These are phyloP conservation scores for Antheraea pernyi DNA, from an alignment of 1,140 invertebrate species.

Conservation along the genomic window DNA sequence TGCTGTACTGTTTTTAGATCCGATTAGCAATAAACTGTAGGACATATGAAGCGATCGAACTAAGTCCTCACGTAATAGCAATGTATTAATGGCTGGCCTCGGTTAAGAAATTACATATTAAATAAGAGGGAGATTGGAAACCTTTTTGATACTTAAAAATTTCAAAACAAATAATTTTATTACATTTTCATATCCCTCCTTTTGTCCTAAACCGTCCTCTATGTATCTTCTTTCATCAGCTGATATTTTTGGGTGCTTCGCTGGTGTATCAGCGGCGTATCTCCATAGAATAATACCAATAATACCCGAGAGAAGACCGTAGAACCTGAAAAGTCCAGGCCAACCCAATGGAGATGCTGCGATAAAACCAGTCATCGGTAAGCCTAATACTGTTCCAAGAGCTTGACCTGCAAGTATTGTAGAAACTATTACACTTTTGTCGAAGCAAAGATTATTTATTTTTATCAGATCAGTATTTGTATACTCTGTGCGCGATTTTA, in stretches of 20 bases:
- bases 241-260: slow-evolving; percentile 58
- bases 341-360: slow-evolving; percentile 80
- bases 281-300: slow-evolving; percentile 46
- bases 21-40: too few relatives aligned
- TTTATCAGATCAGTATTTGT: too few relatives aligned
- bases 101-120: too few relatives aligned
- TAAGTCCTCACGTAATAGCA: too few relatives aligned
- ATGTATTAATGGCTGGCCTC: too few relatives aligned
- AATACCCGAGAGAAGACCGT: slow-evolving; percentile 53
- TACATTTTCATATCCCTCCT: slow-evolving; percentile 35
- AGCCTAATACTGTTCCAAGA: slow-evolving; percentile 83
- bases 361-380: slow-evolving; percentile 81
- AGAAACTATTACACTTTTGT: too few relatives aligned
- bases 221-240: slow-evolving; percentile 61
- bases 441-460: too few relatives aligned
- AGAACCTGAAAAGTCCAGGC: slow-evolving; percentile 77
- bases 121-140: too few relatives aligned
- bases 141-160: too few relatives aligned
- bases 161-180: background rate
- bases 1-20: too few relatives aligned
- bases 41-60: too few relatives aligned
- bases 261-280: slow-evolving; percentile 54
- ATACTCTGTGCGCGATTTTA: too few relatives aligned
- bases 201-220: slow-evolving; percentile 56
- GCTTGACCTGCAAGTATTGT: slow-evolving; percentile 72